Conservation (phyloP, 2,888 invertebrate species). For the Dicycla oo region DNA sequence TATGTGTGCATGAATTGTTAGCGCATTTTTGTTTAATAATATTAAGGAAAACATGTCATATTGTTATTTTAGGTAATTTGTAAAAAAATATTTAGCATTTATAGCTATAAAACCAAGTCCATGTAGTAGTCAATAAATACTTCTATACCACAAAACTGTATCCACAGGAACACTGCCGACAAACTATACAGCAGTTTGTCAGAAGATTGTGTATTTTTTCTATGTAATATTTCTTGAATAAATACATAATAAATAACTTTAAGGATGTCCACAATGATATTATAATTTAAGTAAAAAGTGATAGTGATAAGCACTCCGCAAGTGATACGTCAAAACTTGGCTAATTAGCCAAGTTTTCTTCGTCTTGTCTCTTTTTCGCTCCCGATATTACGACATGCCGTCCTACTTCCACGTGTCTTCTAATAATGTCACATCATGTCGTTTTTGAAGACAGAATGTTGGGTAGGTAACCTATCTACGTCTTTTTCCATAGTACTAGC, state of each 20-base stretch:
- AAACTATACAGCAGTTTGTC: too few species aligned
- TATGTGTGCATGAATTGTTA: constrained; percentile 48
- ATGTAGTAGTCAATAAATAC: too few species aligned
- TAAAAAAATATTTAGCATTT: not conserved
- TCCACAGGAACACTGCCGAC: too few species aligned
- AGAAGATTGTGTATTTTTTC: too few species aligned
- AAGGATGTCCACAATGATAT: not conserved
- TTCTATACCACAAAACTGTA: too few species aligned
- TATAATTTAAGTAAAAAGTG: not conserved
- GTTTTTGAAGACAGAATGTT: not conserved
- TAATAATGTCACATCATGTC: not conserved
- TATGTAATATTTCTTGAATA: too few species aligned
- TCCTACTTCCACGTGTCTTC: not conserved
- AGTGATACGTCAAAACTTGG: not conserved
- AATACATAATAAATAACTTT: too few species aligned
- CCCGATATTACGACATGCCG: not conserved
- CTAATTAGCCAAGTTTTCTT: not conserved
- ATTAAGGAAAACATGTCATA: constrained; percentile 19
- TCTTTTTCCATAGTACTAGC: too few species aligned
- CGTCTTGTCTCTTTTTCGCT: not conserved
- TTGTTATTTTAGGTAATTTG: constrained; percentile 1
- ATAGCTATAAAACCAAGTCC: too few species aligned
- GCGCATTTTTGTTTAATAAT: constrained; percentile 59
- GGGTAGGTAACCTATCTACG: not conserved
- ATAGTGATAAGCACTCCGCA: not conserved